phyloP scores from a whole-genome alignment of 2,797 vertebrate species.

The Micropoecilia bifurca region DNA sequence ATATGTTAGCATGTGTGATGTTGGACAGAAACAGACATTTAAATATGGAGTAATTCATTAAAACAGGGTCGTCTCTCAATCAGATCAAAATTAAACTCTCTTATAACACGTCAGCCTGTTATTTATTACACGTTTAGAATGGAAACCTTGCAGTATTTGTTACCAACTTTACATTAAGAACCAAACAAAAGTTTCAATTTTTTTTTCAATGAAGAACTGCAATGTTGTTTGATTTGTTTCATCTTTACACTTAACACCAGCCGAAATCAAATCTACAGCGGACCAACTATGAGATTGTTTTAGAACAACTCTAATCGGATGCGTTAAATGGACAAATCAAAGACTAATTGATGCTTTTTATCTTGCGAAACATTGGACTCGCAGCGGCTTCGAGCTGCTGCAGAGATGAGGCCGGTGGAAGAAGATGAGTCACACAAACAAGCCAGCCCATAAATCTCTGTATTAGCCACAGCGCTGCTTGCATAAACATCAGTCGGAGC shows the following conservation, averaged over 20 bases:
- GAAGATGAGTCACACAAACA: constrained; percentile 30
- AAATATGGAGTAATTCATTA: not conserved
- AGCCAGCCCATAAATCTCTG: not conserved
- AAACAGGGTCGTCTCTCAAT: not conserved
- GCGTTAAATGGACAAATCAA: not conserved
- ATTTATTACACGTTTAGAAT: not conserved
- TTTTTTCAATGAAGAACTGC: not conserved
- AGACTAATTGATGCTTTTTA: not conserved
- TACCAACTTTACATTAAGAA: not conserved
- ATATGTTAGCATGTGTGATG: not conserved
- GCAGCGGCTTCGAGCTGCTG: not conserved
- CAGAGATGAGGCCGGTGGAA: constrained; percentile 7
- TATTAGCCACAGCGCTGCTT: constrained; percentile 31
- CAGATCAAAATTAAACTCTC: not conserved
- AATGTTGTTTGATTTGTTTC: not conserved
- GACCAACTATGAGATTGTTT: not conserved
- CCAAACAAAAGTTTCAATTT: not conserved
- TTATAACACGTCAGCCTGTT: not conserved
- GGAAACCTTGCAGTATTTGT: not conserved
- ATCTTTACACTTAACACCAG: not conserved
- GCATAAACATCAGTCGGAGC: constrained; percentile 31
- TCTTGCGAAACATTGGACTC: not conserved
- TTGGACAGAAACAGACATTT: not conserved
- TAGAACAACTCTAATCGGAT: not conserved
- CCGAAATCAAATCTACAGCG: not conserved